Conservation (phyloP, 1,140 invertebrate species). For the Oryzaephilus surinamensis region DNA sequence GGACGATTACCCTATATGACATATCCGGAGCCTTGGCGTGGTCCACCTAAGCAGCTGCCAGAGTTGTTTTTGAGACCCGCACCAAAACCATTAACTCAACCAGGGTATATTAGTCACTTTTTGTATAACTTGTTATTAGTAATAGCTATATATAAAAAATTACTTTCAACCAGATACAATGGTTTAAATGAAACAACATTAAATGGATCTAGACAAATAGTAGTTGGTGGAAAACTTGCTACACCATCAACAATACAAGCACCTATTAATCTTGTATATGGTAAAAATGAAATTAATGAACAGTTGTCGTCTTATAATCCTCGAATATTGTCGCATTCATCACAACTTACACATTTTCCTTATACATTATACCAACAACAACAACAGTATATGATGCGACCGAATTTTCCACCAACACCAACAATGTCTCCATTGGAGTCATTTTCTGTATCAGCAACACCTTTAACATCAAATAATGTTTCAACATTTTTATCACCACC, state of each 20-base stretch:
- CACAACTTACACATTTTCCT: no score
- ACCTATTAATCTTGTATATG: conserved; percentile 32
- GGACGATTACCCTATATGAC: conserved; percentile 35
- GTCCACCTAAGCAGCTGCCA: conserved; percentile 31
- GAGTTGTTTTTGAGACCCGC: conserved; percentile 33
- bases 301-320: conserved; percentile 19
- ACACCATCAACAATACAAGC: conserved; percentile 23
- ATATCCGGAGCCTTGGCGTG: conserved; percentile 32
- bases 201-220: conserved; percentile 31
- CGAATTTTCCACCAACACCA: conserved; percentile 27
- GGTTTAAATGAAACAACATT: conserved; percentile 23
- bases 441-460: conserved; percentile 30
- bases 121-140: neutral
- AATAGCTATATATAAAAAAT: neutral
- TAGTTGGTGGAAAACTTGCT: conserved; percentile 27
- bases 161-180: conserved; percentile 23
- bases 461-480: conserved; percentile 23
- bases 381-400: conserved; percentile 23
- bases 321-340: conserved; percentile 19
- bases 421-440: conserved; percentile 31
- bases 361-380: conserved; percentile 26
- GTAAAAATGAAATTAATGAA: conserved; percentile 26
- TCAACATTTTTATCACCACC: conserved; percentile 31
- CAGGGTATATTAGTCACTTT: neutral
- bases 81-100: conserved; percentile 22